phyloP scores from a whole-genome alignment of 2,797 vertebrate species.

The Zenarchopterus dispar region DNA sequence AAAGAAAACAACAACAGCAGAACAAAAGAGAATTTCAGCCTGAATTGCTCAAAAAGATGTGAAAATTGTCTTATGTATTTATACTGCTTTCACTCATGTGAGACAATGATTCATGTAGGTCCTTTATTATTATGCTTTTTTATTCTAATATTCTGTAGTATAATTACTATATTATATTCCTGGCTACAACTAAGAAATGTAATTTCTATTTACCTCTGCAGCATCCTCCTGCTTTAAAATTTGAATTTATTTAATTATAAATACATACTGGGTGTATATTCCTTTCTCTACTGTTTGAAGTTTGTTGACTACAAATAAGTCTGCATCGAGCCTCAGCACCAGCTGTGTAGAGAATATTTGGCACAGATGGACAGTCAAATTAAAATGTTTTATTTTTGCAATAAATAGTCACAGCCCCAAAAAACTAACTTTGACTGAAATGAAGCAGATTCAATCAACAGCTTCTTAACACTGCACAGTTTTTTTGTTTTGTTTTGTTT shows the following conservation, averaged over 20 bases:
- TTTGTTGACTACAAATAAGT: conserved; percentile 12
- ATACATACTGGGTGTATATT: too few species aligned
- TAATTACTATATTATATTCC: not conserved
- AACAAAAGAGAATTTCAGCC: not conserved
- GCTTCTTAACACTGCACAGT: conserved; percentile 13
- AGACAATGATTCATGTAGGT: not conserved
- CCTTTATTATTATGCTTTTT: not conserved
- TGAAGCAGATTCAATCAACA: conserved; percentile 12
- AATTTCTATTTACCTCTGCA: conserved; percentile 6
- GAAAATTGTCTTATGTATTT: conserved; percentile 1
- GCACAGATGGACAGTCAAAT: conserved; percentile 10
- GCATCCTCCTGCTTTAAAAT: conserved; percentile 24
- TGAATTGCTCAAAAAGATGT: not conserved
- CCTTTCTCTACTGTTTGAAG: not conserved
- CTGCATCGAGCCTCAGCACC: conserved; percentile 10
- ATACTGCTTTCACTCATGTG: not conserved
- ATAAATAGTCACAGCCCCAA: conserved; percentile 10
- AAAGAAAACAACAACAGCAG: conserved; percentile 5
- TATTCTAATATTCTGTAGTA: too few species aligned
- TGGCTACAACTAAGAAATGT: conserved; percentile 9
- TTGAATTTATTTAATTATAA: conserved; percentile 20
- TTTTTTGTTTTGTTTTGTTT: not conserved
- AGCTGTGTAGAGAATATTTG: conserved; percentile 6
- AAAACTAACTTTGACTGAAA: conserved; percentile 2
- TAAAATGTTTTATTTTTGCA: not conserved